Percentiles rank a stretch among this genome's conserved stretches.
These are phyloP conservation scores for Oreocharis arfaki DNA, from an alignment of 2,113 vertebrate species.

Conservation along the genomic window DNA sequence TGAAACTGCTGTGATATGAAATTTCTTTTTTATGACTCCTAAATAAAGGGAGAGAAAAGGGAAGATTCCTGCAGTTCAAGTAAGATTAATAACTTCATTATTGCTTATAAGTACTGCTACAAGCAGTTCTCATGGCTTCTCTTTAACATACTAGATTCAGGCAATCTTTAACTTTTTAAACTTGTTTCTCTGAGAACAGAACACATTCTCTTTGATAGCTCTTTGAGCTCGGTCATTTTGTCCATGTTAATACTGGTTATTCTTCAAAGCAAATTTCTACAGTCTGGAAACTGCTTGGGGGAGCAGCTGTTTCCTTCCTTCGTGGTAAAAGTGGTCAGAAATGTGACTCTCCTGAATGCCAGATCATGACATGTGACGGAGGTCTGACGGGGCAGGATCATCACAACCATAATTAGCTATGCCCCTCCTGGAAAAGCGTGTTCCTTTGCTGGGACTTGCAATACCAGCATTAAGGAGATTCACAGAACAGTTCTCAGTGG, in stretches of 20 bases:
- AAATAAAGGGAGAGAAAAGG: not conserved
- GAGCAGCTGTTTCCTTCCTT: conserved; percentile 2
- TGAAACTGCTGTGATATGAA: not conserved
- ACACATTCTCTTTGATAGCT: not conserved
- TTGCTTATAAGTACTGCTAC: not conserved
- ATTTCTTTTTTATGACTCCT: not conserved
- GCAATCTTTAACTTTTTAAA: not conserved
- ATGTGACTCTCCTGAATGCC: conserved; percentile 13
- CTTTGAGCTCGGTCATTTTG: not conserved
- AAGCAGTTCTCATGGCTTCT: not conserved
- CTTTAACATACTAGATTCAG: not conserved
- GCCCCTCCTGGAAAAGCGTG: not conserved
- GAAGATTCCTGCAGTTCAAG: not conserved
- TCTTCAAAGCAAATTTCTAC: conserved; percentile 1
- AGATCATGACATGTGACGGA: not conserved
- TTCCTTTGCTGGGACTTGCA: not conserved
- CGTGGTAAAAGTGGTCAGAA: not conserved
- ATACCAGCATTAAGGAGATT: not conserved
- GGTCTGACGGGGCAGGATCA: not conserved
- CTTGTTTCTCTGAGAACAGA: not conserved
- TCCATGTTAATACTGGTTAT: not conserved
- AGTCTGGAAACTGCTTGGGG: not conserved
- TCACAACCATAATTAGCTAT: conserved; percentile 10
- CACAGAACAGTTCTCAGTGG: not conserved
- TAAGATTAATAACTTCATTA: conserved; percentile 2